Conservation (phyloP, 2,113 vertebrate genomes). For the Scomber scombrus region DNA sequence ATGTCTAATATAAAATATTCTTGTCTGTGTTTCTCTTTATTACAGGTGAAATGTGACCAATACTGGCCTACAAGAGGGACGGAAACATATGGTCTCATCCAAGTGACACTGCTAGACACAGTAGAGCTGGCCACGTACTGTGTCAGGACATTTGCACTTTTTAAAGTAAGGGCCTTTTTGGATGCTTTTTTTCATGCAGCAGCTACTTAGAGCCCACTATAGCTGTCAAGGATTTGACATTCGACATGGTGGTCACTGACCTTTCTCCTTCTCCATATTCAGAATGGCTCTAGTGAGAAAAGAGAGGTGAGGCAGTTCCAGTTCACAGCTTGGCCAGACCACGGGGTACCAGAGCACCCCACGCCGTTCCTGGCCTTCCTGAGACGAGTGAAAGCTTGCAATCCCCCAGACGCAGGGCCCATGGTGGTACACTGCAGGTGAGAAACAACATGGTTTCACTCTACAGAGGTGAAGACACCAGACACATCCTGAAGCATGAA, state of each 20-base stretch:
- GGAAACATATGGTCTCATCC: slow-evolving; percentile 96
- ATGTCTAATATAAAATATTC: too few relatives aligned
- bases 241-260: slow-evolving; percentile 1
- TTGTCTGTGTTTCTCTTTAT: slow-evolving; percentile 36
- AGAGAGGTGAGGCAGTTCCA: slow-evolving; percentile 98
- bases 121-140: slow-evolving; percentile 98
- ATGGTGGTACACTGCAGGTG: slow-evolving; percentile 99
- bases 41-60: slow-evolving; percentile 98
- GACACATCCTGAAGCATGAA: slow-evolving; percentile 71
- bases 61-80: slow-evolving; percentile 98
- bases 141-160: slow-evolving; percentile 97
- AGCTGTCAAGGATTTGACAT: background rate
- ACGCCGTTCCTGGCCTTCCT: slow-evolving; percentile 98
- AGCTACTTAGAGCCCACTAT: background rate
- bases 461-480: background rate
- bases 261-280: slow-evolving; percentile 20
- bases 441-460: slow-evolving; percentile 60
- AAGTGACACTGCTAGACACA: slow-evolving; percentile 95
- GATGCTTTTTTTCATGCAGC: background rate
- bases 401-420: slow-evolving; percentile 96
- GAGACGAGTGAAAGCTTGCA: slow-evolving; percentile 96
- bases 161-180: slow-evolving; percentile 88
- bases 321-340: slow-evolving; percentile 99
- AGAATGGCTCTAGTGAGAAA: slow-evolving; percentile 99
- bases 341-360: slow-evolving; percentile 97